Conservation (phyloP, 37 sponge, comb jelly and placozoan genomes). For the Halichondria panicea region DNA sequence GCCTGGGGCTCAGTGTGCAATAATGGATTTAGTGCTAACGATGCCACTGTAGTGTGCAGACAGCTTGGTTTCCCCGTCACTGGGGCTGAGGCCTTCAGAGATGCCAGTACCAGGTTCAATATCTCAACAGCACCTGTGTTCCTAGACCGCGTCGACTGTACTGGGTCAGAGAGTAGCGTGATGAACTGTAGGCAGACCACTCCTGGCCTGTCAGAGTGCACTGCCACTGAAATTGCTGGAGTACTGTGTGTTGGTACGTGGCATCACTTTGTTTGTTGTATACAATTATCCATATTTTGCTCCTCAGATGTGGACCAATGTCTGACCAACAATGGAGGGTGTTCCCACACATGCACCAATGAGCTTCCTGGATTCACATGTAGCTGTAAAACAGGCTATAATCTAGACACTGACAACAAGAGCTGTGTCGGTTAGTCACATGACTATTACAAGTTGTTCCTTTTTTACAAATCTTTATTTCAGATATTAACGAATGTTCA, state of each 20-base stretch:
- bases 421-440: slow-evolving; percentile 24
- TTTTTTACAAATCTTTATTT: no score
- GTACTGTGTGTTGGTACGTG: slow-evolving; percentile 24
- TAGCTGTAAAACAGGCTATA: slow-evolving; percentile 24
- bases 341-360: slow-evolving; percentile 35
- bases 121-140: no score
- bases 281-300: neutral
- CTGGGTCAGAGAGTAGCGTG: slow-evolving; percentile 2
- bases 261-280: neutral
- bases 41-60: slow-evolving; percentile 30
- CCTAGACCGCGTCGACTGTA: slow-evolving; percentile 7
- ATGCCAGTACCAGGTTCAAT: no score
- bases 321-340: slow-evolving; percentile 27
- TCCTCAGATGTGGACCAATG: slow-evolving; percentile 54
- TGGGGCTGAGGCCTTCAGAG: no score
- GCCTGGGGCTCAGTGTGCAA: slow-evolving; percentile 44
- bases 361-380: slow-evolving; percentile 24
- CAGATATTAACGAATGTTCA: no score
- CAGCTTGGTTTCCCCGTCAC: slow-evolving; percentile 18
- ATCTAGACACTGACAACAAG: neutral
- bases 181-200: slow-evolving; percentile 1
- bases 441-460: no score
- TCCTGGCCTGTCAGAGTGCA: slow-evolving; percentile 13
- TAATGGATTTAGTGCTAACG: slow-evolving; percentile 7
- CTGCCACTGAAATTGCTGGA: slow-evolving; percentile 20